Base-by-base conservation (phyloP, 1,140 invertebrate genomes). In the Colletes latitarsis region DNA sequence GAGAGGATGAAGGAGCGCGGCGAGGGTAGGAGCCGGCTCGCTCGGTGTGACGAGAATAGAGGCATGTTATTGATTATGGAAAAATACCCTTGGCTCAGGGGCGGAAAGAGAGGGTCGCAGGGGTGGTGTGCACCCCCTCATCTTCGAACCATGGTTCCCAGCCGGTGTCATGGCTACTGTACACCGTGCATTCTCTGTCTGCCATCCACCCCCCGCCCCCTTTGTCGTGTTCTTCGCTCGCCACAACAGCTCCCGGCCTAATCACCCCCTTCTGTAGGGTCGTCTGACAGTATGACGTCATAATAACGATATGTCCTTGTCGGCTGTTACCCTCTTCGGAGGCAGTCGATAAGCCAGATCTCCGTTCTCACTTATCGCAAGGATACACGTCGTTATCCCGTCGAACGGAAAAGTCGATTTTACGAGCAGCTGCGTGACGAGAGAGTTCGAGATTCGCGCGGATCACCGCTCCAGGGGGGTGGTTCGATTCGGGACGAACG, bases 31-130 rank as follows among this genome's bases (percentile, higher is more conserved):
- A 87, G 74, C 87, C 88, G 84, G 89, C 84, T 87, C 81, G 89
- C 88, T 90, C 84, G 86, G 89, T 90, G 89, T 90, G 89, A 90
- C 90, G 90, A 90, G 90, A 91, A 92, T 92, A 92, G 90, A 91
- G 88, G 91, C 90, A 90, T 91, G 89, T 91, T 91, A 92, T 92
- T 91, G 91, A 92, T 92, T 91, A 92, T 91, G 91, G 90, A 91
- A 92, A 92, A 92, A 90, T 92, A 91, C 89, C 89, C 88, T 87
- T 85, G 85, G 84, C 83, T 82, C 85, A 84, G 87, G 86, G 77
- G 67, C 64, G 73, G 77, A 69, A 77, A 67, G 77, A 70, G 75
- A 78, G 72, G 80, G 62, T 79, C 52, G 81, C 72, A 79, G 77
- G 74, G 82, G 72, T 86, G 82, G 81, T 81, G 70, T 75, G 77